Evolutionary conservation across 2,113 vertebrate species (phyloP).

Genomic region (Emydura subglobosa): DNA sequence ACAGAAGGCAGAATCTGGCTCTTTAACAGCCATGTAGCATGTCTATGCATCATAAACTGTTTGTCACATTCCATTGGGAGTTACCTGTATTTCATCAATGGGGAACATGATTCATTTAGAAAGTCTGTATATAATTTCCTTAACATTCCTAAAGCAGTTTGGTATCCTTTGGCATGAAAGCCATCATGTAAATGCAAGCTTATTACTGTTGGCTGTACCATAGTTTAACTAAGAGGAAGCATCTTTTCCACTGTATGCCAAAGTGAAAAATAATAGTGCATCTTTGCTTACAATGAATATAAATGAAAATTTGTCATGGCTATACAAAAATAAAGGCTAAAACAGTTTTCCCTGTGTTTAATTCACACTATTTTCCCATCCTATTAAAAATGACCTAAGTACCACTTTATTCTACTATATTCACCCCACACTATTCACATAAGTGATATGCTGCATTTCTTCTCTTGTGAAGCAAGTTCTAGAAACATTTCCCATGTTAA

Average conservation of each 20-base stretch:
- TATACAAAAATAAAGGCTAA: not conserved
- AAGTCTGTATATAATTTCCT: not conserved
- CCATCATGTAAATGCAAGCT: not conserved
- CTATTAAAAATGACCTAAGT: not conserved
- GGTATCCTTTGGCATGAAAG: not conserved
- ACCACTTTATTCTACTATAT: not conserved
- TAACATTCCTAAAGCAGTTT: not conserved
- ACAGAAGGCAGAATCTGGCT: not conserved
- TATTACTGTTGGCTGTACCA: not conserved
- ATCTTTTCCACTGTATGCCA: not conserved
- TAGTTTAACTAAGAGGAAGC: not conserved
- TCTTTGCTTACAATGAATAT: constrained; percentile 7
- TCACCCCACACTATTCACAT: not conserved
- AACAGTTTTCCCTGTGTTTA: not conserved
- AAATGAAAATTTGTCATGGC: not conserved
- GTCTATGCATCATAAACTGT: not conserved
- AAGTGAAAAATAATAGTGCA: constrained; percentile 21
- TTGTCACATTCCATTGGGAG: not conserved
- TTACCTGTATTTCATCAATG: not conserved
- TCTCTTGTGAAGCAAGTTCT: not conserved
- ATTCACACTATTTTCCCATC: not conserved
- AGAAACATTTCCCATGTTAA: not conserved
- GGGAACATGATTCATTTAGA: not conserved
- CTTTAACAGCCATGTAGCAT: not conserved
- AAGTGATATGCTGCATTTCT: not conserved